Evolutionary conservation across 2,113 vertebrate species (phyloP), one percentile per base, ranked within the genome.

Genomic region (Marcusenius ussheri): DNA sequence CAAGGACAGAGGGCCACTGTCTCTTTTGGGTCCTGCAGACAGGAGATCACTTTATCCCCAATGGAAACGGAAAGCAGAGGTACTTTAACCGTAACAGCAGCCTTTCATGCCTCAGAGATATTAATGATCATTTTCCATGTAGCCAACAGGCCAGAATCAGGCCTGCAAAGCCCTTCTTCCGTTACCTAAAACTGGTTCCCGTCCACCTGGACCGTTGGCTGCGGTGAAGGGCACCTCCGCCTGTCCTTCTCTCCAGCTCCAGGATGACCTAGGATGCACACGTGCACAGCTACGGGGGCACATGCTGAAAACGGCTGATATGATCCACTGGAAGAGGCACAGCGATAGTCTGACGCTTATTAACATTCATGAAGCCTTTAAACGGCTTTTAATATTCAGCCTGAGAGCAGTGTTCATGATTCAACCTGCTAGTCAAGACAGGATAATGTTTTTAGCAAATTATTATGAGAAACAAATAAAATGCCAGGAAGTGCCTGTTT

Each of bases 361-460:
- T 80, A 80, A 80, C 74, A 80, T 80, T 80, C 74, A 42, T 42
- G 74, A 42, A 42, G 74, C 74, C 74, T 80, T 42, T 80, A 42
- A 80, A 80, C 35, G 74, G 10, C 74, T 39, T 80, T 80, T 80
- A 80, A 80, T 39, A 80, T 80, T 80, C 74, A 80, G 74, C 35
- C 74, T 80, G 74, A 80, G 35, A 35, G 74, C 74, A 80, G 31
- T 42, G 74, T 80, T 80, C 35, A 80, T 80, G 74, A 80, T 80
- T 80, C 31, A 80, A 80, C 74, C 35, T 80, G 35, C 31, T 80
- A 80, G 74, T 80, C 35, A 80, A 80, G 74, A 80, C 35, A 80
- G 74, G 74, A 42, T 80, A 80, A 80, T 42, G 17, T 80, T 80
- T 80, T 80, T 80, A 80, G 74, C 74, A 80, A 80, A 80, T 39